These are phyloP conservation scores for Limnephilus auricula DNA, from an alignment of 2,888 invertebrate species.

Conservation along the genomic window DNA sequence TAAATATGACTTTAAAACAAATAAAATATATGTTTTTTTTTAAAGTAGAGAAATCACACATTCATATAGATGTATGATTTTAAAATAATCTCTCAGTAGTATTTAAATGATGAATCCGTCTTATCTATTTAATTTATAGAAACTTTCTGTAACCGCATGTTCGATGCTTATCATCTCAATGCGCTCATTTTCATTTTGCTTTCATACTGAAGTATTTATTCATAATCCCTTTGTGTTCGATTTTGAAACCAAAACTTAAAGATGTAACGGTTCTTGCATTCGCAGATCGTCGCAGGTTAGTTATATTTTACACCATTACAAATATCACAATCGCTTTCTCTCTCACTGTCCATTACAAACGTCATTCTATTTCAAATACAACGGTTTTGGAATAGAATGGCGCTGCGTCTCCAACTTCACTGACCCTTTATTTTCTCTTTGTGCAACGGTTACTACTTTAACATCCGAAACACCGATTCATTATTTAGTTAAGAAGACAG, in stretches of 20 bases:
- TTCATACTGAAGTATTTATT: neutral
- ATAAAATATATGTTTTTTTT: no score
- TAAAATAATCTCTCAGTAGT: no score
- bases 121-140: neutral
- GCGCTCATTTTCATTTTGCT: neutral
- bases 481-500: neutral
- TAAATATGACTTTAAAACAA: no score
- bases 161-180: neutral
- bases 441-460: constrained; percentile 23
- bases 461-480: constrained; percentile 24
- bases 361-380: constrained; percentile 33
- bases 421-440: constrained; percentile 49
- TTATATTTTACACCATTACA: constrained; percentile 30
- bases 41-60: no score
- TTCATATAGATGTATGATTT: no score
- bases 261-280: constrained; percentile 34
- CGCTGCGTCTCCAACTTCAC: constrained; percentile 3
- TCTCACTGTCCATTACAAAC: constrained; percentile 37
- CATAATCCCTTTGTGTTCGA: neutral
- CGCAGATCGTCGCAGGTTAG: neutral
- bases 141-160: neutral
- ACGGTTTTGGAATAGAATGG: constrained; percentile 27
- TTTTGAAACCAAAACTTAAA: neutral
- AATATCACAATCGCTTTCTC: constrained; percentile 45
- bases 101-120: neutral